These are phyloP conservation scores for Psittacula echo DNA, from an alignment of 2,797 vertebrate species.

Conservation along the genomic window DNA sequence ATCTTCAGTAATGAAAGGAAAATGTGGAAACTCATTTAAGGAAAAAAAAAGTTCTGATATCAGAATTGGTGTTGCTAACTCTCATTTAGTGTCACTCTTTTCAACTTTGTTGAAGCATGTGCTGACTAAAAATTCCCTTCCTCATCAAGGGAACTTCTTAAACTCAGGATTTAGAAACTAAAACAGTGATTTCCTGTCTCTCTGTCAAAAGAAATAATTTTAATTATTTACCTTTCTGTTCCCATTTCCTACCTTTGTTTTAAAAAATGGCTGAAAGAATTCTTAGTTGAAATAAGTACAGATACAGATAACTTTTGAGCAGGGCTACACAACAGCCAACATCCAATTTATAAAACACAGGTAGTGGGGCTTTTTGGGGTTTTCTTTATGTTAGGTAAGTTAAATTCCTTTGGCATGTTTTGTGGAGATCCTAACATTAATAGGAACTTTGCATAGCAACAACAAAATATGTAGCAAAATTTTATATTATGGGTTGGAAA, in stretches of 20 bases:
- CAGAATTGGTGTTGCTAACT: background rate
- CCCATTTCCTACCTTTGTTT: conserved; percentile 67
- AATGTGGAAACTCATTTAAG: background rate
- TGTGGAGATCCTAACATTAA: background rate
- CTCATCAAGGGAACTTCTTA: conserved; percentile 30
- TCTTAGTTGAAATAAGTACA: conserved; percentile 32
- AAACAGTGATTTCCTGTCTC: conserved; percentile 59
- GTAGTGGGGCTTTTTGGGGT: background rate
- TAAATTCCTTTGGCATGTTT: background rate
- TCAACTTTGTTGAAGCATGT: background rate
- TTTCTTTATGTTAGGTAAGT: background rate
- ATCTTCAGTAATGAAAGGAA: background rate
- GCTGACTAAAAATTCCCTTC: background rate
- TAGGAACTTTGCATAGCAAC: background rate
- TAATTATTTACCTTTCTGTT: conserved; percentile 65
- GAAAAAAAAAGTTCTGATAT: background rate
- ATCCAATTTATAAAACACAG: background rate
- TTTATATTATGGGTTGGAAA: background rate
- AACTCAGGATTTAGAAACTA: conserved; percentile 47
- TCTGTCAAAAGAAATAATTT: conserved; percentile 56
- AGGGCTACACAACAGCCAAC: background rate
- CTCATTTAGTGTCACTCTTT: background rate
- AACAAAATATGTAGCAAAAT: background rate
- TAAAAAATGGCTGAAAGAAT: conserved; percentile 5
- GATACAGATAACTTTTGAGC: background rate